Conservation (phyloP, 2,113 vertebrate genomes). For the Panthera uncia region DNA sequence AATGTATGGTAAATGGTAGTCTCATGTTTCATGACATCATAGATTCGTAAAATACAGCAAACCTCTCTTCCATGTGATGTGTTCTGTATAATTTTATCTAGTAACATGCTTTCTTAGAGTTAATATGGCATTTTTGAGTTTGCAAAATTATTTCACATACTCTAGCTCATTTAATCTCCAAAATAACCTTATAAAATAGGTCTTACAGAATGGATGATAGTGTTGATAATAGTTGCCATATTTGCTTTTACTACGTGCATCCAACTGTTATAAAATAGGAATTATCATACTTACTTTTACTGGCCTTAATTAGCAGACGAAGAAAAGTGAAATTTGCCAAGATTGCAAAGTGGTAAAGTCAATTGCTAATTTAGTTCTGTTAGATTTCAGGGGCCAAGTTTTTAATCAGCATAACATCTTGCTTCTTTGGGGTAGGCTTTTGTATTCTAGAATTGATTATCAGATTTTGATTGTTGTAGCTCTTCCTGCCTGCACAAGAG, state of each 20-base stretch:
- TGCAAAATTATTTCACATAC: background rate
- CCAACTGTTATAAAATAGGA: background rate
- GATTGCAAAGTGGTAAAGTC: background rate
- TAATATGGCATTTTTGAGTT: background rate
- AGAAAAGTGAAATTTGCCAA: background rate
- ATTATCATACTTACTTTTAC: background rate
- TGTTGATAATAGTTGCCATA: background rate
- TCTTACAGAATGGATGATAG: background rate
- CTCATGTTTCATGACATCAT: background rate
- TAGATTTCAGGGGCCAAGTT: background rate
- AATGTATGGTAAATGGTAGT: background rate
- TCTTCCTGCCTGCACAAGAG: background rate
- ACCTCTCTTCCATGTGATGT: background rate
- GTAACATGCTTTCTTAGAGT: background rate
- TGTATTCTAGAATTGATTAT: background rate
- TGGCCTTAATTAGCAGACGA: background rate
- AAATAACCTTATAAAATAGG: background rate
- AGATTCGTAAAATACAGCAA: background rate
- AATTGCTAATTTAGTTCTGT: background rate
- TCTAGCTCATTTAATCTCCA: background rate
- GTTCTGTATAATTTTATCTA: background rate
- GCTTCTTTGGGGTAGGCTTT: background rate
- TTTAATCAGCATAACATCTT: background rate
- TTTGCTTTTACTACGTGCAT: background rate
- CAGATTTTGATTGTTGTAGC: background rate